Conservation (phyloP, 2,888 invertebrate genomes). For the Sinodicranocentrus sp. region DNA sequence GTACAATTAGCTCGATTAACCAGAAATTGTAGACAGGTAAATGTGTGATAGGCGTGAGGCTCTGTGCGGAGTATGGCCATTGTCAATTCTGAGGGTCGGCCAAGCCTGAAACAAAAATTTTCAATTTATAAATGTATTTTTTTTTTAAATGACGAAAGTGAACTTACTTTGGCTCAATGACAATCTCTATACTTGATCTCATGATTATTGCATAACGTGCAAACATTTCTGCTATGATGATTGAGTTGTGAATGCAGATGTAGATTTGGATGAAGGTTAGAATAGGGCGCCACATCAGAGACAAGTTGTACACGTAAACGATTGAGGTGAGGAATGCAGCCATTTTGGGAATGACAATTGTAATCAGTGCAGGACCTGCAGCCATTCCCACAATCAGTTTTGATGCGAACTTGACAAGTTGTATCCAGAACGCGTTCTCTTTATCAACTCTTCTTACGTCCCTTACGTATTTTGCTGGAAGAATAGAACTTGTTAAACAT, state of each 20-base stretch:
- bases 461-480: too few relatives aligned
- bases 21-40: conserved; percentile 2
- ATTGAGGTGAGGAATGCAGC: background rate
- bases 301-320: background rate
- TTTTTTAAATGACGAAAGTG: background rate
- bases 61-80: conserved; percentile 19
- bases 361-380: too few relatives aligned
- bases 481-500: too few relatives aligned
- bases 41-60: background rate
- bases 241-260: background rate
- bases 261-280: background rate
- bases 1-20: conserved; percentile 15
- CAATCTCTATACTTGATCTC: background rate
- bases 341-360: background rate
- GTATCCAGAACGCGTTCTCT: too few relatives aligned
- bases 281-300: background rate
- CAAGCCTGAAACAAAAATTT: background rate
- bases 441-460: too few relatives aligned
- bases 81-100: background rate
- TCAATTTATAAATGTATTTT: background rate
- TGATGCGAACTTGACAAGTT: too few relatives aligned
- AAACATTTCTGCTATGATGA: conserved; percentile 26
- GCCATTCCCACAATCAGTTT: too few relatives aligned
- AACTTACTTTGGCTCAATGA: conserved; percentile 24
- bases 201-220: background rate